phyloP scores from a whole-genome alignment of 2,797 vertebrate species.

The Ciconia nigra region DNA sequence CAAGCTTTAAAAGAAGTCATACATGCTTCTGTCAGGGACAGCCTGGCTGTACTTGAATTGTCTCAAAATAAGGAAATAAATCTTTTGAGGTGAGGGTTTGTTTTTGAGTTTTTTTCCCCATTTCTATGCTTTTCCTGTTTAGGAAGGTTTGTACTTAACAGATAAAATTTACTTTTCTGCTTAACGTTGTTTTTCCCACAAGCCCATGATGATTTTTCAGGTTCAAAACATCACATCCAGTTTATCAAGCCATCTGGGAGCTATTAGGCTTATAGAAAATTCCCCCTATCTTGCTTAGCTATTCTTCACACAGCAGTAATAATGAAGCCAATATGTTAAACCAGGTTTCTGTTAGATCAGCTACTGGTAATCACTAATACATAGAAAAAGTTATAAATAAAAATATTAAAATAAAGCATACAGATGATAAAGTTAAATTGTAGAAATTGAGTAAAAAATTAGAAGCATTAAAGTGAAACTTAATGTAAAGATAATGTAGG shows the following conservation, averaged over 20 bases:
- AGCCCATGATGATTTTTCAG: background rate
- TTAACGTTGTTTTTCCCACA: background rate
- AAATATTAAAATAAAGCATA: background rate
- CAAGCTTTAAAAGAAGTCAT: background rate
- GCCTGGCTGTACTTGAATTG: background rate
- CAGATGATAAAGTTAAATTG: background rate
- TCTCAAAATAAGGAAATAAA: background rate
- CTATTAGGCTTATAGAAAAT: background rate
- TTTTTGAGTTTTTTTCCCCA: rapidly evolving
- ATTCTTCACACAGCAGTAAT: background rate
- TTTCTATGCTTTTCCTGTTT: background rate
- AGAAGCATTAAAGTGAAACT: background rate
- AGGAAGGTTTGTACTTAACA: background rate
- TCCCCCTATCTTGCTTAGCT: background rate
- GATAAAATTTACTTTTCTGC: background rate
- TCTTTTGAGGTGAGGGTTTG: background rate
- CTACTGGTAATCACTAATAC: background rate
- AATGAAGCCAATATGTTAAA: background rate
- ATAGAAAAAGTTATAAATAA: background rate
- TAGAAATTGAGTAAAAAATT: background rate
- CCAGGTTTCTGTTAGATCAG: background rate
- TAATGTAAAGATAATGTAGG: background rate
- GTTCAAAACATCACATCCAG: background rate
- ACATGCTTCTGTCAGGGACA: background rate
- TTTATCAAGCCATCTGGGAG: background rate